Conservation (phyloP, 2,113 vertebrate genomes). For the Triplophysa tibetana region DNA sequence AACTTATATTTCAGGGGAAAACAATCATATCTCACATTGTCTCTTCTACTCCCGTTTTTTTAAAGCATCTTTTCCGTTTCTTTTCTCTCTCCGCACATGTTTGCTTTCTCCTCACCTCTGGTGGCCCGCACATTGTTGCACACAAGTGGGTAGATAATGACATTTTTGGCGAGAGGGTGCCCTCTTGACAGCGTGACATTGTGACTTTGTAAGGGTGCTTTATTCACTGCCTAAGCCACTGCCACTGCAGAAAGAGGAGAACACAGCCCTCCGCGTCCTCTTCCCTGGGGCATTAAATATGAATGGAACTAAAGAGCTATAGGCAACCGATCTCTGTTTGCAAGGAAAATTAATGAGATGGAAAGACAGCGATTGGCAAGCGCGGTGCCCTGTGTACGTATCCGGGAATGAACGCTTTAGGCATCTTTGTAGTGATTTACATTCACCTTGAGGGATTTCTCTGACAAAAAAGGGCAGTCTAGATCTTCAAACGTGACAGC, state of each 20-base stretch:
- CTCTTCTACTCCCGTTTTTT: constrained; percentile 18
- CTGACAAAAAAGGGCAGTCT: not conserved
- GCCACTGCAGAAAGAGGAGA: constrained; percentile 21
- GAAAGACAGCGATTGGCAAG: constrained; percentile 33
- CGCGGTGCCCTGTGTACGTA: not conserved
- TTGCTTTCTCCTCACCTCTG: not conserved
- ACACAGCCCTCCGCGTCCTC: constrained; percentile 19
- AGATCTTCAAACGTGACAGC: too few relatives aligned
- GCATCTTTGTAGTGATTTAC: not conserved
- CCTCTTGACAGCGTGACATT: constrained; percentile 24
- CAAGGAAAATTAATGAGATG: constrained; percentile 51
- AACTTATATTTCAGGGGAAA: constrained; percentile 58
- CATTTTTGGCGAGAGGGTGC: constrained; percentile 25
- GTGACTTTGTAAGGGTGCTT: constrained; percentile 34
- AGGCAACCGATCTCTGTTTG: constrained; percentile 42
- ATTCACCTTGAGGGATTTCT: not conserved
- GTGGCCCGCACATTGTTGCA: constrained; percentile 21
- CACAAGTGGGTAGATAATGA: constrained; percentile 44
- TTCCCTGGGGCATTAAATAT: constrained; percentile 50
- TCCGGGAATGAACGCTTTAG: constrained; percentile 6
- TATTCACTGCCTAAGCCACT: constrained; percentile 41
- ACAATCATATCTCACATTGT: constrained; percentile 48
- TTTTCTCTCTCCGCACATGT: not conserved
- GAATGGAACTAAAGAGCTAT: constrained; percentile 48
- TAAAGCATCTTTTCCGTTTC: constrained; percentile 8